Base-by-base conservation (phyloP, 2,797 vertebrate genomes). In the Fringilla coelebs region DNA sequence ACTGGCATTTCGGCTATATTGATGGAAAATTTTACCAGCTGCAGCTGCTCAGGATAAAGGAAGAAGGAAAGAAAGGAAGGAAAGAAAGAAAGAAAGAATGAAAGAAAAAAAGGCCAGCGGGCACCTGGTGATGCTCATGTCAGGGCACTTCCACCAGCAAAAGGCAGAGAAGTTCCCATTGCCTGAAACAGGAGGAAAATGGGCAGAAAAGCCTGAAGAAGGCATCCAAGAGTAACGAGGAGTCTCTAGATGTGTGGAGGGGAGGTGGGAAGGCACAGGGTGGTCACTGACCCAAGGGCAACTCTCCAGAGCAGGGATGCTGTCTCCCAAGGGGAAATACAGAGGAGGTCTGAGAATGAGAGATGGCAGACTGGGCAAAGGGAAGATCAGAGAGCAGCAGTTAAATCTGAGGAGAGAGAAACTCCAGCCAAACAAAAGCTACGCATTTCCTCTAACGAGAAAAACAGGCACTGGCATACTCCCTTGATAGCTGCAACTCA, bases 11-110 rank as follows among this genome's bases (percentile, higher is more conserved):
- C 17, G 0, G 86, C 84, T 94, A 43, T 93, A 89, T 41, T 94
- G 93, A 95, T 3, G 29, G 96, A 93, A 94, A 94, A 95, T 86
- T 89, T 92, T 96, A 78, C 81, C 89, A 78, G 78, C 87, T 87
- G 73, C 92, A 94, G 85, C 81, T 86, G 84, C 83, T 94, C 5
- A 4, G 71, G 70, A 93, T 75, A 55, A n/a, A 22, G 32, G 4
- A 55, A 55, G 54, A 16, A 55, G n/a, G 32, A 73, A 85, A 40
- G 20, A 38, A 68, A 16, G n/a, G 54, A 36, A 74, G 85, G 61
- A 71, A 74, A 85, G 67, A 55, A 80, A 75, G 61, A 71, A 60
- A 87, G 67, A 58, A 82, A 67, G 68, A 34, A 66, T 11, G 52
- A 34, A 72, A 86, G 61, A 71, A 60, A 87, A 65, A 58, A 80